Evolutionary conservation across 2,113 vertebrate genomes (phyloP).

Genomic region (Vulpes lagopus): DNA sequence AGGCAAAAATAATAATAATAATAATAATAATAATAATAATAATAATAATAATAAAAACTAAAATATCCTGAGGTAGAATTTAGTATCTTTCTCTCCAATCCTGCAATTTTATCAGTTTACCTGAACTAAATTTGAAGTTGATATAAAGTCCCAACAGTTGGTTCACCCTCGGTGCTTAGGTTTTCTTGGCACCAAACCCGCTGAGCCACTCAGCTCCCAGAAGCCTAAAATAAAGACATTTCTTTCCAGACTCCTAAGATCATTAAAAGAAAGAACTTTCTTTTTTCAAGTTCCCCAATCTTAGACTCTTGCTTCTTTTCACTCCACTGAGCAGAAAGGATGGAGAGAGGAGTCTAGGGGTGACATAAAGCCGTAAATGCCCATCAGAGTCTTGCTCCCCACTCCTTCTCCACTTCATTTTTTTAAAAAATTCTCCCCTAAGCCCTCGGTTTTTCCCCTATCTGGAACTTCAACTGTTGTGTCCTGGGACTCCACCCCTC

Average conservation of each 20-base stretch:
- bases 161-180: neutral
- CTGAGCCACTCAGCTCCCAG: neutral
- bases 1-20: neutral
- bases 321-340: neutral
- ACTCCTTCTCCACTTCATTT: neutral
- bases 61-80: neutral
- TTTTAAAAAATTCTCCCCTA: neutral
- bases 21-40: too few relatives aligned
- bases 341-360: neutral
- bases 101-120: neutral
- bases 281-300: neutral
- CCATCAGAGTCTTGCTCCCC: neutral
- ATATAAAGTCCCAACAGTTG: neutral
- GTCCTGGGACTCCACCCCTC: neutral
- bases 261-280: neutral
- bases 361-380: neutral
- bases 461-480: neutral
- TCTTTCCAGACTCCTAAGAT: neutral
- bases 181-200: neutral
- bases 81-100: neutral
- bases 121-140: constrained; percentile 14
- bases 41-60: neutral
- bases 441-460: neutral
- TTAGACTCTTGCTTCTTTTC: neutral
- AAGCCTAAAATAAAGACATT: neutral